Evolutionary conservation across 2,797 vertebrate species (phyloP), one percentile per base, ranked within the genome.

Genomic region (Hippocampus kuda): DNA sequence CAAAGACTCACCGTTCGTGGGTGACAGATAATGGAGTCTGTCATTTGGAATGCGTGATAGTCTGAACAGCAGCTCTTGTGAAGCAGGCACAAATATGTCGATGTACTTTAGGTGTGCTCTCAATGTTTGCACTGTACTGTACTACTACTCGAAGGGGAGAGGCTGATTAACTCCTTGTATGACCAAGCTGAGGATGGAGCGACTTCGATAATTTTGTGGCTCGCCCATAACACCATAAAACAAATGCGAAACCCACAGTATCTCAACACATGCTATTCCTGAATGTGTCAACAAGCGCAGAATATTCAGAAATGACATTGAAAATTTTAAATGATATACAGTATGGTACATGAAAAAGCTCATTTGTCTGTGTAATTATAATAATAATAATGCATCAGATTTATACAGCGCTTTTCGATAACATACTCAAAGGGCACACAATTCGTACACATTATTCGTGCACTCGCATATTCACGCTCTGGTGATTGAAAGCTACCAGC

Each of bases 1-100:
- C 20, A 53, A 66, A 65, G 30, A 77, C 86, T 86, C 65, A 87
- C 84, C 84, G 18, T 42, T 44, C 16, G 56, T 26, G 10, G 59
- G 65, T 5, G 38, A 10, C 34, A 60, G 30, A 2, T 41, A 62
- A 65, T 68, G 67, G 71, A 13, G 51, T 49, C 59, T 57, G 64
- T 69, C 26, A 51, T 27, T 48, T 70, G 66, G 71, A 85, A 80
- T 80, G 74, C 73, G 71, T 68, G 75, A 78, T 71, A 48, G 42
- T 24, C 65, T 49, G 38, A 61, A 66, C 49, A 65, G 63, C 24
- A 48, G 44, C 68, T 49, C 20, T 69, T 16, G 54, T 71, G 56
- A 54, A 42, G 38, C 22, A 11, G 3, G 53, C 70, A 69, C 72
- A 26, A 24, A 65, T 16, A 65, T 15, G 41, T 46, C 16, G 2